Conservation (phyloP, 1,140 invertebrate genomes). For the Gyrodactylus bullatarudis region DNA sequence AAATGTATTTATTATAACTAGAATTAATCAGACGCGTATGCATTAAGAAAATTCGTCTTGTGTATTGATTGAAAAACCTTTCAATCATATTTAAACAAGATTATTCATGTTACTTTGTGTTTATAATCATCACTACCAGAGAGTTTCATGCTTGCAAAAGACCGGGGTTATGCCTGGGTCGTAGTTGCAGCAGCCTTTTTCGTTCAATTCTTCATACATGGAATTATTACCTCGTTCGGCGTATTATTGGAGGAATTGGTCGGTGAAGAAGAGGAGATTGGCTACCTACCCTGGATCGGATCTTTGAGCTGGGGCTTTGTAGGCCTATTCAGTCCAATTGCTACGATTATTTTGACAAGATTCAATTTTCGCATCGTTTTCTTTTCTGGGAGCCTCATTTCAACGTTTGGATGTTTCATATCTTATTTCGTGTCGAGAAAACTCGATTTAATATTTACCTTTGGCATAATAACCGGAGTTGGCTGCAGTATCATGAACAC, state of each 20-base stretch:
- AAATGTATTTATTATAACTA: no score
- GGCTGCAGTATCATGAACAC: background rate
- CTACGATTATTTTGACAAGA: background rate
- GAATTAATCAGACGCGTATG: no score
- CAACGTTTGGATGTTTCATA: background rate
- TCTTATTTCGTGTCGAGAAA: background rate
- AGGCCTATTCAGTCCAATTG: background rate
- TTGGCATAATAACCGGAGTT: background rate
- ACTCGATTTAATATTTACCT: background rate
- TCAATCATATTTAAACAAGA: no score
- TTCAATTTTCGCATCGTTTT: background rate
- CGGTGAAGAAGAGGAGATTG: background rate
- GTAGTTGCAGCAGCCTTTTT: background rate
- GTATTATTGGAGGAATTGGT: background rate
- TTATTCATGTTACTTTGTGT: no score
- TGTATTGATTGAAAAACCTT: no score
- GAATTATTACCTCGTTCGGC: background rate
- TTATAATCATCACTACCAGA: no score
- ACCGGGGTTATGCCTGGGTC: background rate
- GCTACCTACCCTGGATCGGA: background rate
- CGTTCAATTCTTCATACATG: background rate
- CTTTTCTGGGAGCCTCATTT: background rate
- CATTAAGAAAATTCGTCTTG: no score
- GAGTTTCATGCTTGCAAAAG: no score
- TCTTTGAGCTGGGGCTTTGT: background rate